These are phyloP conservation scores for Sinocyclocheilus anophthalmus DNA, from an alignment of 2,113 vertebrate species.

Conservation along the genomic window DNA sequence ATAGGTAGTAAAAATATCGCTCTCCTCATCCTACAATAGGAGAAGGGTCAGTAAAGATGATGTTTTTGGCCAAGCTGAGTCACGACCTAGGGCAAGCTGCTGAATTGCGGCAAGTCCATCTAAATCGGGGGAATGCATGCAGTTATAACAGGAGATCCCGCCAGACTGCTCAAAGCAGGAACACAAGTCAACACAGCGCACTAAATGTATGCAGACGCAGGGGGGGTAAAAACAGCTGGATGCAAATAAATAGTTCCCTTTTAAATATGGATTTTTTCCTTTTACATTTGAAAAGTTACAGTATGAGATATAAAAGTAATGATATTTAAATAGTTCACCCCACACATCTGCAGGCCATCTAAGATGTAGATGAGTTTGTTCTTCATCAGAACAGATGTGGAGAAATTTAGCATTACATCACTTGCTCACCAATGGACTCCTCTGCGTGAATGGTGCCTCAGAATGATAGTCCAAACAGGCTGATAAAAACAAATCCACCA, in stretches of 20 bases:
- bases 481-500: no score
- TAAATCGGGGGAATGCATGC: constrained; percentile 32
- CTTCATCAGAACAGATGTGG: no score
- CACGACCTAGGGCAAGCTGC: no score
- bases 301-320: no score
- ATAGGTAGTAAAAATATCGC: constrained; percentile 8
- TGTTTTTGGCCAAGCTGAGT: neutral
- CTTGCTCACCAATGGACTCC: neutral
- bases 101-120: no score
- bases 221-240: constrained; percentile 9
- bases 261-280: neutral
- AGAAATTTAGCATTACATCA: no score
- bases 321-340: neutral
- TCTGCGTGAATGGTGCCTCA: neutral
- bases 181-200: no score
- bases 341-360: neutral
- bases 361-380: neutral
- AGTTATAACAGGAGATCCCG: no score
- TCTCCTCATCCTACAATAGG: neutral
- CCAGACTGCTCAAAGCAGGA: no score
- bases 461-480: no score
- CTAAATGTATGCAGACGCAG: no score
- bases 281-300: neutral
- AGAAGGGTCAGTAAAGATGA: constrained; percentile 19
- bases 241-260: neutral